These are phyloP conservation scores for Trimorus sp. DNA, from an alignment of 2,888 invertebrate genomes.

Conservation along the genomic window DNA sequence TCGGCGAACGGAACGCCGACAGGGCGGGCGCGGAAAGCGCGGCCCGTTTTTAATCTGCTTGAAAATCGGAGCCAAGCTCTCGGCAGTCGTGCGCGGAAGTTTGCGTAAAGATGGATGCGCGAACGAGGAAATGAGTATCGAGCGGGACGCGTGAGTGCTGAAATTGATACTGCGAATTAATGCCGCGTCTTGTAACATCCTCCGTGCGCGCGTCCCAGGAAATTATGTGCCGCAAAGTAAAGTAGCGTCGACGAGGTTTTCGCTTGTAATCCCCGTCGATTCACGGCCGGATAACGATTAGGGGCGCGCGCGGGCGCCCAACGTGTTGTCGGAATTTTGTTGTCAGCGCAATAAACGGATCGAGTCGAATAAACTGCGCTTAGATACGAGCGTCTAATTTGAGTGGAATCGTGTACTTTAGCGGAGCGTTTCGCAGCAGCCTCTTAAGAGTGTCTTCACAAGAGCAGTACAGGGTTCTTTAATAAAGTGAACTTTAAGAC, in stretches of 20 bases:
- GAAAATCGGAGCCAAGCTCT: no score
- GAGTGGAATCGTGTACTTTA: constrained; percentile 50
- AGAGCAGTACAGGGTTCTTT: constrained; percentile 68
- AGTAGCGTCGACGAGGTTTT: constrained; percentile 13
- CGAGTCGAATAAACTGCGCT: constrained; percentile 41
- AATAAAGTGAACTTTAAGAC: constrained; percentile 77
- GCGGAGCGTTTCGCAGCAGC: constrained; percentile 33
- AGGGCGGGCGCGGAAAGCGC: constrained; percentile 5
- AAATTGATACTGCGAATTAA: constrained; percentile 41
- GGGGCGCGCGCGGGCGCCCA: background rate
- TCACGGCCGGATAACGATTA: constrained; percentile 5
- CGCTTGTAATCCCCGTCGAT: constrained; percentile 10
- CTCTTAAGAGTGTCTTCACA: constrained; percentile 49
- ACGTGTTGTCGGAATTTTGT: constrained; percentile 28
- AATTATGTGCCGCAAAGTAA: constrained; percentile 19
- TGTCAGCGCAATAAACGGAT: constrained; percentile 37
- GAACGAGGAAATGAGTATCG: constrained; percentile 6
- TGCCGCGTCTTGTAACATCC: constrained; percentile 1
- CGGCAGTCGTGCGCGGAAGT: no score
- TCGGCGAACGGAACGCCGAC: no score
- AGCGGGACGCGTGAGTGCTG: constrained; percentile 13
- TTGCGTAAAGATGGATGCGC: no score
- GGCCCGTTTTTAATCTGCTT: background rate
- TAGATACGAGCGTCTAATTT: constrained; percentile 50
- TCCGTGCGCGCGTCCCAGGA: background rate